Evolutionary conservation across 2,113 vertebrate genomes (phyloP).

Genomic region (Sorex fumeus): DNA sequence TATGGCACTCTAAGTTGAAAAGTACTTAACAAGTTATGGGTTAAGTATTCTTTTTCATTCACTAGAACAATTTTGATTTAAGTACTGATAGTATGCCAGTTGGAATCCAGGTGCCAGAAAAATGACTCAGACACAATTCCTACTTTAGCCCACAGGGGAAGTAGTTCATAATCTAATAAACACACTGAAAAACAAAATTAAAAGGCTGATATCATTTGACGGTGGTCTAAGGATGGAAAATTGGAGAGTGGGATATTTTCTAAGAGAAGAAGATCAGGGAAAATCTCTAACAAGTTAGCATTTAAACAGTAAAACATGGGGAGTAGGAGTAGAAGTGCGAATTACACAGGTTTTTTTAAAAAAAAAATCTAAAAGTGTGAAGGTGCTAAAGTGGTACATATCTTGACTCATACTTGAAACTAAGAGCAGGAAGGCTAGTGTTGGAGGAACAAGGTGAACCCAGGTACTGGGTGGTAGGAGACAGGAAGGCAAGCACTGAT

Average conservation of each 20-base stretch:
- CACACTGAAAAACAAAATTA: slow-evolving; percentile 27
- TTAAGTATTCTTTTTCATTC: slow-evolving; percentile 33
- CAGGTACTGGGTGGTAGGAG: neutral
- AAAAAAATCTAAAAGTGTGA: slow-evolving; percentile 12
- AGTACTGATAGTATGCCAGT: neutral
- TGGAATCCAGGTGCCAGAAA: slow-evolving; percentile 51
- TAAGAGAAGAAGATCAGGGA: neutral
- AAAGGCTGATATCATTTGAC: neutral
- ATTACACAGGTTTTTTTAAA: neutral
- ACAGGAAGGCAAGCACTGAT: neutral
- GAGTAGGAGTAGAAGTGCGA: no score
- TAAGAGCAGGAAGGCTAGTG: neutral
- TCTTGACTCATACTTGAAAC: neutral
- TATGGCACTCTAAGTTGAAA: neutral
- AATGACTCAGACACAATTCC: slow-evolving; percentile 73
- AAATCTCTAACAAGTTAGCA: neutral
- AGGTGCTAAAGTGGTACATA: neutral
- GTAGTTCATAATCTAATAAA: neutral
- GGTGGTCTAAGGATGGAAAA: neutral
- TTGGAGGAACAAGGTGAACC: neutral
- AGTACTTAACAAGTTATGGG: neutral
- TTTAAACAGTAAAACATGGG: neutral
- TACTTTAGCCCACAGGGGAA: slow-evolving; percentile 1
- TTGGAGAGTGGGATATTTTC: neutral
- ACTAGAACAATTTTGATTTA: slow-evolving; percentile 35